These are phyloP conservation scores for Archocentrus centrarchus DNA, from an alignment of 2,113 vertebrate species.

Conservation along the genomic window DNA sequence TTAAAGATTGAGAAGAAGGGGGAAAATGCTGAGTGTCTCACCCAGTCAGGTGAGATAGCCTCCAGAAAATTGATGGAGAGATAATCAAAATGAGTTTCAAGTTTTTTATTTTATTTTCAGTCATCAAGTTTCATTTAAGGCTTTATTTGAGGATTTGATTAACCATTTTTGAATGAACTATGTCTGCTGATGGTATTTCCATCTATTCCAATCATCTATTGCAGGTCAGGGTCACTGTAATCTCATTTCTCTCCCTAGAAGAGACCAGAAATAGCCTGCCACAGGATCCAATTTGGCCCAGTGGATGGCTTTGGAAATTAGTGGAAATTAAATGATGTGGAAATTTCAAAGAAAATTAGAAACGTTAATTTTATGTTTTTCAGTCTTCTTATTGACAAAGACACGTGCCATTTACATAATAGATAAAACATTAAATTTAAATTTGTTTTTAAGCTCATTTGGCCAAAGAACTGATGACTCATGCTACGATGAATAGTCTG, in stretches of 20 bases:
- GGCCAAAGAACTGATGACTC: too few relatives aligned
- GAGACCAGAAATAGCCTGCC: background rate
- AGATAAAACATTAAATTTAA: too few relatives aligned
- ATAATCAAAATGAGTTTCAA: background rate
- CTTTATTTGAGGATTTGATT: background rate
- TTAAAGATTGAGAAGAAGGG: too few relatives aligned
- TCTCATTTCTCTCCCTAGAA: background rate
- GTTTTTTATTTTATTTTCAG: background rate
- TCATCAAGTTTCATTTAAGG: background rate
- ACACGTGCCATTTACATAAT: too few relatives aligned
- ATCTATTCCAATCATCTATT: accelerated
- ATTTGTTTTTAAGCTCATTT: too few relatives aligned
- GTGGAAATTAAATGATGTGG: too few relatives aligned
- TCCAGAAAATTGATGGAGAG: background rate
- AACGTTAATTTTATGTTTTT: too few relatives aligned
- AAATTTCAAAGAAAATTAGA: too few relatives aligned
- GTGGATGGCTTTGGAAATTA: too few relatives aligned
- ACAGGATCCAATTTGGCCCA: too few relatives aligned
- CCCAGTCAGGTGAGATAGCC: background rate
- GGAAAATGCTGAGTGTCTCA: background rate
- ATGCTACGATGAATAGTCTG: too few relatives aligned
- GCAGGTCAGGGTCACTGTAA: background rate
- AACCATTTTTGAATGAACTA: accelerated
- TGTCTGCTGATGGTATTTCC: background rate
- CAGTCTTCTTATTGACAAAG: too few relatives aligned